phyloP scores from a whole-genome alignment of 2,797 vertebrate genomes.

The Gymnocypris eckloni region DNA sequence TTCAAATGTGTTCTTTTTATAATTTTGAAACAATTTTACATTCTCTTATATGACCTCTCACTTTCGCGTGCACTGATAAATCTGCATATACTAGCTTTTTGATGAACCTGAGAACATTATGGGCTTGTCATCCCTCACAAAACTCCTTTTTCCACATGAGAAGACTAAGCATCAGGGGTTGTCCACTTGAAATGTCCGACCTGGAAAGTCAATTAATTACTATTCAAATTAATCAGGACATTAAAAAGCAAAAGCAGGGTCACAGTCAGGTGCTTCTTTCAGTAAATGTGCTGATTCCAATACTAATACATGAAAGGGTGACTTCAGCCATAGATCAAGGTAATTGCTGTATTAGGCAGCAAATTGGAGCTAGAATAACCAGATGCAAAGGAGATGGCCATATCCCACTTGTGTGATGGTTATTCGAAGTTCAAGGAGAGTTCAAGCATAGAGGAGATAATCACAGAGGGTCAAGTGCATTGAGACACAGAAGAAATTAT shows the following conservation, averaged over 20 bases:
- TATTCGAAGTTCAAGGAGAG: conserved; percentile 98
- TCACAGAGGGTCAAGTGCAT: conserved; percentile 86
- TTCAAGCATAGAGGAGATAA: conserved; percentile 93
- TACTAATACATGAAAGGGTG: conserved; percentile 83
- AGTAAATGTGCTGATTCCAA: conserved; percentile 88
- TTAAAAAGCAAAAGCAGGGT: conserved; percentile 84
- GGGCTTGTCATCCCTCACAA: conserved; percentile 44
- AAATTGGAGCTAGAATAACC: conserved; percentile 98
- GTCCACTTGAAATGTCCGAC: conserved; percentile 47
- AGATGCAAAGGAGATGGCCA: conserved; percentile 93
- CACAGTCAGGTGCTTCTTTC: conserved; percentile 78
- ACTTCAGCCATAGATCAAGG: conserved; percentile 90
- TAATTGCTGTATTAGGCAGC: conserved; percentile 94
- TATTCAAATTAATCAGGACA: conserved; percentile 84
- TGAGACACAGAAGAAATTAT: conserved; percentile 89
- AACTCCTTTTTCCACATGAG: conserved; percentile 35
- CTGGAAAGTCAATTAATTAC: conserved; percentile 64
- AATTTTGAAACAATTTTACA: not conserved
- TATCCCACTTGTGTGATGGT: conserved; percentile 82
- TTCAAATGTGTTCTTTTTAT: not conserved
- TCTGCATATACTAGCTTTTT: conserved; percentile 17
- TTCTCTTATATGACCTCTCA: not conserved
- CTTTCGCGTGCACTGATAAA: conserved; percentile 21
- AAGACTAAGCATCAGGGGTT: conserved; percentile 43
- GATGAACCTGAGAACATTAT: conserved; percentile 44